Evolutionary conservation across 2,797 vertebrate genomes (phyloP), one percentile per base, ranked within the genome.

Genomic region (Australoheros facetus): DNA sequence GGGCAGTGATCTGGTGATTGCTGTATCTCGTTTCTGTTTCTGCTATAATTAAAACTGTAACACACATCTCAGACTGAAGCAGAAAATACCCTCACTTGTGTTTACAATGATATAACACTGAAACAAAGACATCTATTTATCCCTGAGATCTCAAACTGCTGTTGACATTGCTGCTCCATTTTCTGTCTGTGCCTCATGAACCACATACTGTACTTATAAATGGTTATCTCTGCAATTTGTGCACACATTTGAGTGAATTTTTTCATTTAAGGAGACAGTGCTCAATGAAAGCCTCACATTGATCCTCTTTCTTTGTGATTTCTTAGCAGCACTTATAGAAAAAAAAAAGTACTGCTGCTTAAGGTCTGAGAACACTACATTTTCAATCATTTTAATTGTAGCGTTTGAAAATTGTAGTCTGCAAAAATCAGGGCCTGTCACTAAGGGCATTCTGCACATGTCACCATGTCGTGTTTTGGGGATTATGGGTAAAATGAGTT

Each of bases 241-340:
- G 26, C 45, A 13, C 26, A 10, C 51, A 42, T 56, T 45, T 71
- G 8, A 53, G 17, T 26, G 11, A 71, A 57, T 64, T 71, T 83
- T 77, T 30, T 56, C 77, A 60, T 78, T 74, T 8, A 19, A 37
- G 51, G 37, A 80, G 70, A 74, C 48, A 34, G 75, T 75, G 70
- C 42, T 78, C 14, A 1, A 34, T 62, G 58, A 80, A 42, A 4
- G 45, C 75, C 54, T 75, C 73, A 13, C n/a, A 73, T 66, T 30
- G 62, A 66, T 66, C 28, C 9, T 28, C 62, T 30, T 48, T 71
- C 32, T 70, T 55, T 70, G 19, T 60, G 37, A 62, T 69, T 21
- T 60, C 17, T 11, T 14, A 16, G 77, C 42, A 21, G 51, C 54
- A 73, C 55, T 55, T 51, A 12, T 19, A 66, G 42, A 66, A 7